phyloP scores from a whole-genome alignment of 2,797 vertebrate genomes.

The Chloroceryle inda region DNA sequence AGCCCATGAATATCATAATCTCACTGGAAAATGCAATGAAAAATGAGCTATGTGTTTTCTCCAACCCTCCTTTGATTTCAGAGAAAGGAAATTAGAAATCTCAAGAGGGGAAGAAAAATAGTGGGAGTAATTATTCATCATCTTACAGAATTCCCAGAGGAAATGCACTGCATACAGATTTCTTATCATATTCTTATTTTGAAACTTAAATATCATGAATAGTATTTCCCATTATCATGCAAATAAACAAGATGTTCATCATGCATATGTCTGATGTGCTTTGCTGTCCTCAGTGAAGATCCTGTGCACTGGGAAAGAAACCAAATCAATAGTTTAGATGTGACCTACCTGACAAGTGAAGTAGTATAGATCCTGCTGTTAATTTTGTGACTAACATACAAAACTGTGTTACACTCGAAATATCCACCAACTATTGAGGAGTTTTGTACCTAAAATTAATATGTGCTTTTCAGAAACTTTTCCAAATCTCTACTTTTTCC shows the following conservation, averaged over 20 bases:
- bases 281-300: background rate
- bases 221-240: background rate
- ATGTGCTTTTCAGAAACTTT: background rate
- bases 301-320: background rate
- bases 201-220: slow-evolving; percentile 9
- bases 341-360: background rate
- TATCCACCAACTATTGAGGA: background rate
- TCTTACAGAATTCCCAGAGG: background rate
- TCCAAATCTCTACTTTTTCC: background rate
- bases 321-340: background rate
- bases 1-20: background rate
- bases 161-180: background rate
- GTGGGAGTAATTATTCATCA: slow-evolving; percentile 18
- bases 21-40: background rate
- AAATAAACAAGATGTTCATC: slow-evolving; percentile 11
- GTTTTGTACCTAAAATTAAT: background rate
- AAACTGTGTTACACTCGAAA: background rate
- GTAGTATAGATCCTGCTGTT: background rate
- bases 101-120: background rate
- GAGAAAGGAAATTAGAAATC: slow-evolving; percentile 4
- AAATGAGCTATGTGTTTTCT: background rate
- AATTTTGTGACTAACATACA: background rate
- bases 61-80: background rate
- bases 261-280: background rate
- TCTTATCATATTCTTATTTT: slow-evolving; percentile 7